phyloP scores from a whole-genome alignment of 2,888 invertebrate species.

The Cybosia mesomella region DNA sequence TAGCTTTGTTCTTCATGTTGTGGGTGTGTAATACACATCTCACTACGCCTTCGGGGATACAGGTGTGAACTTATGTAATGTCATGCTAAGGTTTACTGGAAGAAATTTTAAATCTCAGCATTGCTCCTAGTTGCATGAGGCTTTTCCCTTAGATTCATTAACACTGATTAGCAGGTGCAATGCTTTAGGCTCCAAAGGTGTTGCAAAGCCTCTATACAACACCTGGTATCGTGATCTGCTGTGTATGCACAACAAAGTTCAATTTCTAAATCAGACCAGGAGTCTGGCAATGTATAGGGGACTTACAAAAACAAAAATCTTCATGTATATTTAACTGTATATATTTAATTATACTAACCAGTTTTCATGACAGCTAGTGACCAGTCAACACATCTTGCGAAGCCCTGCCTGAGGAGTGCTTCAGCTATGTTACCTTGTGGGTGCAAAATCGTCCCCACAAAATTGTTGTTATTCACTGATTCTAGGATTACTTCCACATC shows the following conservation, averaged over 20 bases:
- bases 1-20: too few relatives aligned
- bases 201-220: too few relatives aligned
- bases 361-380: slow-evolving; percentile 82
- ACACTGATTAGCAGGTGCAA: too few relatives aligned
- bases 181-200: too few relatives aligned
- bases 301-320: background rate
- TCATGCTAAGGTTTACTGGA: too few relatives aligned
- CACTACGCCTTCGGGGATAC: too few relatives aligned
- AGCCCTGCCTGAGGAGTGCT: slow-evolving; percentile 94
- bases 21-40: too few relatives aligned
- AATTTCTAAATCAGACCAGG: background rate
- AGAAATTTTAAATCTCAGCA: too few relatives aligned
- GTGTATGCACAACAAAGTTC: background rate
- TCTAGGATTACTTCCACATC: slow-evolving; percentile 96
- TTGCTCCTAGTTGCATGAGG: too few relatives aligned
- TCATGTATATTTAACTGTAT: background rate
- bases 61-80: too few relatives aligned
- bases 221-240: too few relatives aligned
- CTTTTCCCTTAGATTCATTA: too few relatives aligned
- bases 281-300: background rate
- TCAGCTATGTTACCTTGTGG: slow-evolving; percentile 98
- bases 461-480: slow-evolving; percentile 96
- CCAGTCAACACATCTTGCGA: slow-evolving; percentile 92
- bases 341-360: slow-evolving; percentile 59
- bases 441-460: slow-evolving; percentile 97